These are phyloP conservation scores for Cynocephalus volans DNA, from an alignment of 2,113 vertebrate genomes.

Conservation along the genomic window DNA sequence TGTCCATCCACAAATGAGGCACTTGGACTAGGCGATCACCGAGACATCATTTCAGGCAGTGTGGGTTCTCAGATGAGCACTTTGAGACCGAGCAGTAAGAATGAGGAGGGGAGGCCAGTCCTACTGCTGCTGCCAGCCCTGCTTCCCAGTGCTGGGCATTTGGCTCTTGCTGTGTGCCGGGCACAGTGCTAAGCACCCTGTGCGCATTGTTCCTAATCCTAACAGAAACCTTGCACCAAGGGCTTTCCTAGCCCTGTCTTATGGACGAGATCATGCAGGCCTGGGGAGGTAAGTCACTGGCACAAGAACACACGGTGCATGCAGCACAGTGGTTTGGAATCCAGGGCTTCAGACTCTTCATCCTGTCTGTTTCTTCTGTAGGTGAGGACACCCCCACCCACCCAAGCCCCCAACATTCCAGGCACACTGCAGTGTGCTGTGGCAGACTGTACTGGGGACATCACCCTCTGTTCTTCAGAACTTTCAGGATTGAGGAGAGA, in stretches of 20 bases:
- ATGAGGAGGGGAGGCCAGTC: too few species aligned
- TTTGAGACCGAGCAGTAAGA: neutral
- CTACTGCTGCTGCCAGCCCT: too few species aligned
- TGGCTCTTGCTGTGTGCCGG: too few species aligned
- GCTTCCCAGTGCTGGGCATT: too few species aligned
- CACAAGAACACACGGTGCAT: accelerated
- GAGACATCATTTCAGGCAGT: too few species aligned
- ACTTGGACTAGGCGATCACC: neutral
- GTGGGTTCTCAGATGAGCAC: neutral
- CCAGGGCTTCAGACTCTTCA: neutral
- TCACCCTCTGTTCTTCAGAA: neutral
- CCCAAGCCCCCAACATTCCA: accelerated
- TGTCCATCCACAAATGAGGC: neutral
- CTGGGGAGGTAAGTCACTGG: neutral
- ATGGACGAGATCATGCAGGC: neutral
- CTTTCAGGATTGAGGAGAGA: neutral
- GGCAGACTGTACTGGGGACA: neutral
- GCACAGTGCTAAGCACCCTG: too few species aligned
- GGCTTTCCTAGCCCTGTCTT: neutral
- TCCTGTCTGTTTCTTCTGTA: neutral
- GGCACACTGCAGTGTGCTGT: accelerated
- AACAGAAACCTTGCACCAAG: neutral
- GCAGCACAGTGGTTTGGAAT: neutral
- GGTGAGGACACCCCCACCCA: neutral
- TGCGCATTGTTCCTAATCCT: too few species aligned